These are phyloP conservation scores for Otolemur garnettii DNA, from an alignment of 2,113 vertebrate genomes.

Conservation along the genomic window DNA sequence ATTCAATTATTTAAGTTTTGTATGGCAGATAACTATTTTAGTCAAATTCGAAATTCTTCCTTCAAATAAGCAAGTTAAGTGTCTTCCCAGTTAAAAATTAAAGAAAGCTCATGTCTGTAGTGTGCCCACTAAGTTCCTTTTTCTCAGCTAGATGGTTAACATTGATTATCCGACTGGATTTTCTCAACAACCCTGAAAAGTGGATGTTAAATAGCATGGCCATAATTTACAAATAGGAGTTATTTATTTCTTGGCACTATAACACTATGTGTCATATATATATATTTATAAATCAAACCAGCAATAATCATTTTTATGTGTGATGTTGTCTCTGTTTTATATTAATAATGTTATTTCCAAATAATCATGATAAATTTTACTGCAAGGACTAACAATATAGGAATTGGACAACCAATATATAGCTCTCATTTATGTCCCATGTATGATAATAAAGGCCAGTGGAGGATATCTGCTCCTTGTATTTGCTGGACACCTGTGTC, in stretches of 20 bases:
- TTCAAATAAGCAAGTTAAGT: neutral
- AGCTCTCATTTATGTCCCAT: neutral
- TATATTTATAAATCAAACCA: neutral
- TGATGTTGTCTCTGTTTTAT: neutral
- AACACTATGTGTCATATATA: neutral
- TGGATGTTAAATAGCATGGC: neutral
- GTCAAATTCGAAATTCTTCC: neutral
- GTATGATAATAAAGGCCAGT: neutral
- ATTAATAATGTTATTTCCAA: neutral
- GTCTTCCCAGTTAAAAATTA: neutral
- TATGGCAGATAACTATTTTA: neutral
- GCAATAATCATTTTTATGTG: neutral
- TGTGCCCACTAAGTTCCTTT: fast-evolving
- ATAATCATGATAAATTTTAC: neutral
- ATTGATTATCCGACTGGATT: neutral
- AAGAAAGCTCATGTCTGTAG: neutral
- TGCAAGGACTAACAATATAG: neutral
- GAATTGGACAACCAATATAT: neutral
- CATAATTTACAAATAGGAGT: neutral
- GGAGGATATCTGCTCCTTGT: neutral
- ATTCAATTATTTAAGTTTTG: neutral
- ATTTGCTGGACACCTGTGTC: neutral
- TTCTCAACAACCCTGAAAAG: neutral
- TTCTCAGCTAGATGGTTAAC: neutral
- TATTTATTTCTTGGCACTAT: neutral